Evolutionary conservation across 2,888 invertebrate genomes (phyloP).

Genomic region (Macaria liturata): DNA sequence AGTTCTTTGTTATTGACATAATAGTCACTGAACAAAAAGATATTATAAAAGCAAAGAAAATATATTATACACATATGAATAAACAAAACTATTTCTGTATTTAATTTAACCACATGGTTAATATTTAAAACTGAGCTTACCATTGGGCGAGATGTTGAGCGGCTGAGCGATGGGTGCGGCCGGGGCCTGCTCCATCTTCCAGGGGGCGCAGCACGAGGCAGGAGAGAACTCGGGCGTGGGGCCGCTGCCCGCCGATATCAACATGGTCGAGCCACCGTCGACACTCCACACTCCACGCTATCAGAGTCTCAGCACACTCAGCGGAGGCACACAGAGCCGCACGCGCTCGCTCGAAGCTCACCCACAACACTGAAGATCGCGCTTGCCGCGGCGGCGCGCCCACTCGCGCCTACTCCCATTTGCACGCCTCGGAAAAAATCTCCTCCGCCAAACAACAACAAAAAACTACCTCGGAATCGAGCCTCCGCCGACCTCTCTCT

Average conservation of each 20-base stretch:
- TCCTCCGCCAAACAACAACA: constrained; percentile 77
- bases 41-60: no score
- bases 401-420: constrained; percentile 82
- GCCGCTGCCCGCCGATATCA: constrained; percentile 86
- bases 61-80: no score
- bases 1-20: no score
- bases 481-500: constrained; percentile 76
- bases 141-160: constrained; percentile 84
- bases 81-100: no score
- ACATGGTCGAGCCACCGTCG: constrained; percentile 80
- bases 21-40: no score
- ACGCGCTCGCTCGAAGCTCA: constrained; percentile 82
- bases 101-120: no score
- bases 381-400: constrained; percentile 79
- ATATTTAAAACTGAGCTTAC: constrained; percentile 46
- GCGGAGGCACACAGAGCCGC: constrained; percentile 64
- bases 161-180: constrained; percentile 75
- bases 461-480: constrained; percentile 74
- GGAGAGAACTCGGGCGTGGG: constrained; percentile 83
- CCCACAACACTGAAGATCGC: constrained; percentile 83
- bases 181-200: constrained; percentile 86
- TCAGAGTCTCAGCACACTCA: constrained; percentile 43
- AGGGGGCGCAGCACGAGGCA: constrained; percentile 83
- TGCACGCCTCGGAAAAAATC: constrained; percentile 82
- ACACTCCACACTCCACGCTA: constrained; percentile 59